phyloP scores from a whole-genome alignment of 2,888 invertebrate genomes.

The Pyralis farinalis region DNA sequence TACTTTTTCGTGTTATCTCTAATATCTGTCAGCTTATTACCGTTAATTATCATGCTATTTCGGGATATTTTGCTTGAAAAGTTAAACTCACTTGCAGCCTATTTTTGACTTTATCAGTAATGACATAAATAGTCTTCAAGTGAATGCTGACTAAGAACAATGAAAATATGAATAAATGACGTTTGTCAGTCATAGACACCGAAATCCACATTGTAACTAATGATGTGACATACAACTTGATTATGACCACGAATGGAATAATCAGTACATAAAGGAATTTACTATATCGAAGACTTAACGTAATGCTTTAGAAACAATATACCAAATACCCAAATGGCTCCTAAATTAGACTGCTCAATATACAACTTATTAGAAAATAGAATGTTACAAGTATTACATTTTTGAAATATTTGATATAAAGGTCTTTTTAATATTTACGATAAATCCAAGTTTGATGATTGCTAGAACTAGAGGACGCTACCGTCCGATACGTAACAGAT shows the following conservation, averaged over 20 bases:
- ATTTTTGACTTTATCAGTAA: neutral
- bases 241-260: slow-evolving; percentile 3
- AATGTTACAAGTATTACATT: slow-evolving; percentile 16
- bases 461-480: slow-evolving; percentile 27
- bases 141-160: neutral
- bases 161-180: neutral
- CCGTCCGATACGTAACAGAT: slow-evolving; percentile 22
- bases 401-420: slow-evolving; percentile 18
- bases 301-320: slow-evolving; percentile 31
- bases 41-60: too few species aligned
- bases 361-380: slow-evolving; percentile 15
- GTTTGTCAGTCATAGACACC: neutral
- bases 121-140: neutral
- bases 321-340: slow-evolving; percentile 30
- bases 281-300: slow-evolving; percentile 16
- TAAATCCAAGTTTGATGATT: slow-evolving; percentile 14
- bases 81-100: too few species aligned
- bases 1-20: too few species aligned
- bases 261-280: slow-evolving; percentile 2
- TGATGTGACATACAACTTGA: slow-evolving; percentile 4
- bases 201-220: neutral
- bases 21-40: too few species aligned
- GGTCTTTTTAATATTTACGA: slow-evolving; percentile 18
- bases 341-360: slow-evolving; percentile 41
- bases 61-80: too few species aligned